A percentile compares a stretch with the other conserved stretches of the same genome.
Conservation (phyloP, 2,113 vertebrate species). For the Meriones unguiculatus region DNA sequence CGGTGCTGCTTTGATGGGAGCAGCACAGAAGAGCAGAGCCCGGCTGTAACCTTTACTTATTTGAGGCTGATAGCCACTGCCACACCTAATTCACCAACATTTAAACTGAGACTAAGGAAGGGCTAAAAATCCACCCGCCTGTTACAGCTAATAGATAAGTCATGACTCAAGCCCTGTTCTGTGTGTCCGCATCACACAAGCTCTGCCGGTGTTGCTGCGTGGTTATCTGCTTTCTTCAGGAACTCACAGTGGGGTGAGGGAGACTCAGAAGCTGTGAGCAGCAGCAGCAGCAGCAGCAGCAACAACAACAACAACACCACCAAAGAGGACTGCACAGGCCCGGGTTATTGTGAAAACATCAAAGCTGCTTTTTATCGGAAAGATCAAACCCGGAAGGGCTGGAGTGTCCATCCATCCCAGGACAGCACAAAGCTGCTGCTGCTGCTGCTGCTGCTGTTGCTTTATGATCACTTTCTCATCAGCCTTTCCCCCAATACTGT, state of each 20-base stretch:
- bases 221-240: not conserved
- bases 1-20: not conserved
- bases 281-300: too few relatives aligned
- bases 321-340: not conserved
- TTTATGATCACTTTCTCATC: too few relatives aligned
- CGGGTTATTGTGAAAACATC: not conserved
- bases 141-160: not conserved
- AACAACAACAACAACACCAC: not conserved
- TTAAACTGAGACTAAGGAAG: not conserved
- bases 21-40: not conserved
- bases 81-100: not conserved
- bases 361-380: not conserved
- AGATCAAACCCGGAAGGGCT: not conserved
- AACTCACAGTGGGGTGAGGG: fast-evolving
- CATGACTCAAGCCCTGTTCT: not conserved
- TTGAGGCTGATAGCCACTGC: not conserved
- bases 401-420: not conserved
- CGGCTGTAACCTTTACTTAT: too few relatives aligned
- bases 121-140: not conserved
- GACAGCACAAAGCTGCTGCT: not conserved
- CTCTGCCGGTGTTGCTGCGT: not conserved
- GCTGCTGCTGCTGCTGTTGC: too few relatives aligned
- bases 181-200: too few relatives aligned
- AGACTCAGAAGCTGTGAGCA: not conserved
- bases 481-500: not conserved